Evolutionary conservation across 2,888 invertebrate species (phyloP), one percentile per base, ranked within the genome.

Genomic region (Spodoptera littoralis): DNA sequence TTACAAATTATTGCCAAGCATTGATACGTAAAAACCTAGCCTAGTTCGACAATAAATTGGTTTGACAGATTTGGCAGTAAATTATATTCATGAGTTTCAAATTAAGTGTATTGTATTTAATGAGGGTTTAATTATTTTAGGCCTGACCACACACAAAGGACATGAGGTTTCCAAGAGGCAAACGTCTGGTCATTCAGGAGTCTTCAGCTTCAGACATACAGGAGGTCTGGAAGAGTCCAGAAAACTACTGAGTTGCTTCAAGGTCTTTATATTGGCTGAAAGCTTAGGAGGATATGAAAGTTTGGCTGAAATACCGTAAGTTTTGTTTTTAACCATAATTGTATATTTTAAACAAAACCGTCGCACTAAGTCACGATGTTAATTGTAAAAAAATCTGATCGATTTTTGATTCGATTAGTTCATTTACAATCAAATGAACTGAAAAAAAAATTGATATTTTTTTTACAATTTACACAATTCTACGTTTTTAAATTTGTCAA

Each of bases 251-350:
- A 95, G 96, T 76, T 89, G 96, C 4, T 91, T 99, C 22, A 97
- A 98, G 92, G 80, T 98, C 13, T 98, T 99, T 88, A 96, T 96
- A 1, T 90, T 98, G 54, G 99, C 99, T 8, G 99, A 99, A 88
- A 99, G 99, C 85, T 95, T 99, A 67, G 99, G 99, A 55, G 99
- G 99, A 58, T 98, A 97, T 84, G 99, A 99, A 88, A 98, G 98
- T 86, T 96, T 99, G 72, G 98, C 98, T 2, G 98, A 99, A 94
- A 95, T 99, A 74, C 99, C 99, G 97, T 98, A 94, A 96, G 97
- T 96, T n/a, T 36, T 36, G 1, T 36, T 36, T 9, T 9, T 36
- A 18, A 18, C 18, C 2, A 18, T 18, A 18, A 18, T 18, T 18
- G 18, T 18, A 18, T n/a, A 18, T 18, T 18, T 18, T 18, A 18